Evolutionary conservation across 1,140 invertebrate species (phyloP).

Genomic region (Halyomorpha halys): DNA sequence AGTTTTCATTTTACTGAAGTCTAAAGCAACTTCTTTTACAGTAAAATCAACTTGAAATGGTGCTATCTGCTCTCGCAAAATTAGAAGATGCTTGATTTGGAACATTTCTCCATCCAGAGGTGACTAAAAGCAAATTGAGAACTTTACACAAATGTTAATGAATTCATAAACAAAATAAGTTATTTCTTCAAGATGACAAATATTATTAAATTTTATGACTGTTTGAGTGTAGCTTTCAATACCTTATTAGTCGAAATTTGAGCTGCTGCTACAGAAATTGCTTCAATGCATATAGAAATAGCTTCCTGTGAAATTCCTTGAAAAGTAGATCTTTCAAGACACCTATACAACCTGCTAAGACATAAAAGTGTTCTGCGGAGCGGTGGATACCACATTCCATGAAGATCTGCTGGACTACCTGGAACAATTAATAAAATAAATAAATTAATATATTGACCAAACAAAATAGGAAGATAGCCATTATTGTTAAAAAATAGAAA

Average conservation of each 20-base stretch:
- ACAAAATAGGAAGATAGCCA: no score
- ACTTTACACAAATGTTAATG: background rate
- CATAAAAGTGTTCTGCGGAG: constrained; percentile 89
- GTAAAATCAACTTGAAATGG: constrained; percentile 96
- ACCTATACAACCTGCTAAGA: constrained; percentile 87
- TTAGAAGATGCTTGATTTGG: constrained; percentile 94
- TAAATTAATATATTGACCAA: no score
- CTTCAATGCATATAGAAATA: constrained; percentile 80
- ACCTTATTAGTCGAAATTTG: constrained; percentile 55
- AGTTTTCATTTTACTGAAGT: constrained; percentile 80
- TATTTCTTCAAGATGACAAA: background rate
- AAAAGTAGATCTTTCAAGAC: constrained; percentile 89
- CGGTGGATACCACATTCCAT: constrained; percentile 99
- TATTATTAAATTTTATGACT: constrained; percentile 1
- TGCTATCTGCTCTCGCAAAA: constrained; percentile 92
- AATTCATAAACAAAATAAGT: background rate
- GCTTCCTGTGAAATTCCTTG: constrained; percentile 94
- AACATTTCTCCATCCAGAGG: constrained; percentile 88
- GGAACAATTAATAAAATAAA: constrained; percentile 21
- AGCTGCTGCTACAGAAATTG: constrained; percentile 64
- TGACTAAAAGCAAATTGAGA: constrained; percentile 39
- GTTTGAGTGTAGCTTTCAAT: constrained; percentile 15
- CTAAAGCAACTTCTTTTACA: constrained; percentile 80
- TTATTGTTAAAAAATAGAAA: no score
- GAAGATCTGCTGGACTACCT: constrained; percentile 87